These are phyloP conservation scores for Enteromius thamalakanensis DNA, from an alignment of 2,797 vertebrate genomes.

Conservation along the genomic window DNA sequence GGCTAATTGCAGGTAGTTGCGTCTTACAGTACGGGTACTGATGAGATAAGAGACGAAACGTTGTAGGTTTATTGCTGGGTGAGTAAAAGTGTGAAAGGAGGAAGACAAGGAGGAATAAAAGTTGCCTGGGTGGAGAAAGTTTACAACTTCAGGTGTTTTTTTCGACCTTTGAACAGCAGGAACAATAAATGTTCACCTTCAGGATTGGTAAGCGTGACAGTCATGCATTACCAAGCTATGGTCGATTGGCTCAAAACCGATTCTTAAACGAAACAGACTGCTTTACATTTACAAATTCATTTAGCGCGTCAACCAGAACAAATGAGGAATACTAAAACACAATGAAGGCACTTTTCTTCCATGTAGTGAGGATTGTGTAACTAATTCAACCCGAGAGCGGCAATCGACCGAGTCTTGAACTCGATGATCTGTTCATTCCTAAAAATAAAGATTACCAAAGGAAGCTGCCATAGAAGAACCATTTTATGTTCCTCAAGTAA, in stretches of 20 bases:
- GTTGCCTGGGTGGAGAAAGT: conserved; percentile 49
- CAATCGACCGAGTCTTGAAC: not conserved
- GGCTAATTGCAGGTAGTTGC: conserved; percentile 32
- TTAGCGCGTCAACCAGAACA: not conserved
- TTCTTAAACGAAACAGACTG: not conserved
- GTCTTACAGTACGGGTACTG: not conserved
- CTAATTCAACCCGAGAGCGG: not conserved
- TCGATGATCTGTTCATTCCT: not conserved
- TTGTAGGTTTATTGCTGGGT: conserved; percentile 13
- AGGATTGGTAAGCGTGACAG: conserved; percentile 26
- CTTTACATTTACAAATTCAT: not conserved
- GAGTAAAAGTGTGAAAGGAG: conserved; percentile 21
- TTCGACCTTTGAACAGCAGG: conserved; percentile 49
- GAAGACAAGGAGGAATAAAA: conserved; percentile 27
- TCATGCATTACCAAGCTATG: conserved; percentile 10
- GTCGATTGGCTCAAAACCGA: not conserved
- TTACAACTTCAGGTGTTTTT: conserved; percentile 37
- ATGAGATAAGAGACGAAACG: not conserved
- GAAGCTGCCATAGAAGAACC: not conserved
- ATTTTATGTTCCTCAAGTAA: not conserved
- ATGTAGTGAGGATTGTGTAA: not conserved
- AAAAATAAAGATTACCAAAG: not conserved
- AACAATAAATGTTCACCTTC: conserved; percentile 54
- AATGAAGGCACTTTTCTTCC: not conserved
- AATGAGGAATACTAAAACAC: not conserved